A percentile compares a stretch with the other conserved stretches of the same genome.
Evolutionary conservation across 2,797 vertebrate species (phyloP).

Genomic region (Perodicticus potto): DNA sequence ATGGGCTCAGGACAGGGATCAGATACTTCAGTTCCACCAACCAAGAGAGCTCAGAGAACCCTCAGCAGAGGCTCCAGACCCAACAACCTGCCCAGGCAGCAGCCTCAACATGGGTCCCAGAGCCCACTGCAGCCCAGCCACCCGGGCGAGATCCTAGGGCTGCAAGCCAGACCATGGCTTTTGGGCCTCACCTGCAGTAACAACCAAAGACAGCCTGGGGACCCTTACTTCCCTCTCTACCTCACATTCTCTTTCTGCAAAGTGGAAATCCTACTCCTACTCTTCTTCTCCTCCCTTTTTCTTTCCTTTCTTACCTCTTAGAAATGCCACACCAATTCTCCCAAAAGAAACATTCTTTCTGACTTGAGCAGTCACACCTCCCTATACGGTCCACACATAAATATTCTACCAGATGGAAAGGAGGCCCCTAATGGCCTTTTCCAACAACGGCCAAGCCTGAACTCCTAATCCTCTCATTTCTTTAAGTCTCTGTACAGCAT

Average conservation of each 20-base stretch:
- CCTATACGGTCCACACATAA: neutral
- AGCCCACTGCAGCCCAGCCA: neutral
- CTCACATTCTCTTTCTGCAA: neutral
- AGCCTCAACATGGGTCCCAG: neutral
- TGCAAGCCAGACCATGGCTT: neutral
- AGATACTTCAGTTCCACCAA: neutral
- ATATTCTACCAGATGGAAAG: neutral
- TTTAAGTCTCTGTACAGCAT: neutral
- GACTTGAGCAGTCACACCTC: neutral
- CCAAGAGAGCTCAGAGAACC: neutral
- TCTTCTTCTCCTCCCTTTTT: neutral
- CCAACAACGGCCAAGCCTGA: neutral
- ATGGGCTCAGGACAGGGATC: neutral
- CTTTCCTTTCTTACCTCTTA: neutral
- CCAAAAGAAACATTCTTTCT: constrained; percentile 18
- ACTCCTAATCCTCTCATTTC: neutral
- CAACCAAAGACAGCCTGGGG: neutral
- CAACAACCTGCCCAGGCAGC: neutral
- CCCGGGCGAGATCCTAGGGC: neutral
- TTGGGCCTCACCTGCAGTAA: neutral
- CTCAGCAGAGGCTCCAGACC: neutral
- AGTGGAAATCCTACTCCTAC: neutral
- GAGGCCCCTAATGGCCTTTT: neutral
- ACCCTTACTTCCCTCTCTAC: neutral
- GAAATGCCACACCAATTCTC: neutral